Evolutionary conservation across 2,113 vertebrate genomes (phyloP), one percentile per base, ranked within the genome.

Genomic region (Penelope pileata): DNA sequence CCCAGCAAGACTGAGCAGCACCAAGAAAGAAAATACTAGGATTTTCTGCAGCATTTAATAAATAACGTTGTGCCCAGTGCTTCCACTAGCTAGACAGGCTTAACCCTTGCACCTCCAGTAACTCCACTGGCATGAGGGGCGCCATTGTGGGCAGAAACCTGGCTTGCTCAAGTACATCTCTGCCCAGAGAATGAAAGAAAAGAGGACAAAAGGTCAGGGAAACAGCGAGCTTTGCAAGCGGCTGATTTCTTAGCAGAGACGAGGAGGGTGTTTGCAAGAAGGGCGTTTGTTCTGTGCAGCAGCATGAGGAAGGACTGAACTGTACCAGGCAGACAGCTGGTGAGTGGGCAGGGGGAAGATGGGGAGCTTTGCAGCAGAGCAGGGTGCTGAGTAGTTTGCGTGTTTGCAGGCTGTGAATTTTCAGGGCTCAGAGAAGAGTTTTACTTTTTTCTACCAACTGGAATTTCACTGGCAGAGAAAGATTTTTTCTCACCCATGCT

Each of bases 321-420:
- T 79, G 75, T 12, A 76, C 30, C 50, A 87, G 45, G 8, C 58
- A 75, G 91, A 90, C 93, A 97, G 95, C 32, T 2, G 75, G 91
- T 43, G 43, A 82, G 95, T 95, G 93, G 94, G 93, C 91, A 95
- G 96, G 83, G 17, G 81, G 85, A 94, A 77, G 81, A 66, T 40
- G 68, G 7, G 2, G 90, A 83, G 80, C 72, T 87, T 29, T 12
- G 2, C 82, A 69, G 91, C 87, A 78, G 75, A 51, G 59, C 22
- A 86, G 90, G 90, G 90, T 75, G 90, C 64, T 67, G n/a, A 56
- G 70, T 9, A 86, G 60, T 1, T 3, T 7, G 5, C 23, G 21
- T 79, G 59, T 47, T 89, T 85, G 66, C 84, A 73, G 91, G 86
- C 69, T 84, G 74, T 74, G 77, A 62, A 48, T 62, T 75, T 78